These are phyloP conservation scores for Drosophila rellima DNA, from an alignment of 2,888 invertebrate genomes.

Conservation along the genomic window DNA sequence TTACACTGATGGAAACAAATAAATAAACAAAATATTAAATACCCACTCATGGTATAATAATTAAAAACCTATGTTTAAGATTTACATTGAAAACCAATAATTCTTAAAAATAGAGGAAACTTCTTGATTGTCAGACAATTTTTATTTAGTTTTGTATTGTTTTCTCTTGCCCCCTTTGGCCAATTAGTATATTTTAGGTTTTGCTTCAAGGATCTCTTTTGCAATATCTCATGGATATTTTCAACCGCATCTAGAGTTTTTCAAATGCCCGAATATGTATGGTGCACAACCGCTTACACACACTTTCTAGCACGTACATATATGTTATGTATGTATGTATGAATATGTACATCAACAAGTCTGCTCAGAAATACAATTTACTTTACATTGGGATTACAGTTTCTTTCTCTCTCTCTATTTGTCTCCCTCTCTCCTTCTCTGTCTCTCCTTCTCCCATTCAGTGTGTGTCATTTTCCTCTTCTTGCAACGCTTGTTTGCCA, in stretches of 20 bases:
- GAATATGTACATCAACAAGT: slow-evolving; percentile 72
- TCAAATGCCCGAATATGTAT: slow-evolving; percentile 22
- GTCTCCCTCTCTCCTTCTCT: slow-evolving; percentile 18
- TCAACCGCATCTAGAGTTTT: not conserved
- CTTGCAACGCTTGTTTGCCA: slow-evolving; percentile 67
- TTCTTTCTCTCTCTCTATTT: slow-evolving; percentile 14
- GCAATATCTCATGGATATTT: not conserved
- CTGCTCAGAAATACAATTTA: slow-evolving; percentile 79
- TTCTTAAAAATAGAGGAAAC: not conserved
- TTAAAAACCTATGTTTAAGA: too few species aligned
- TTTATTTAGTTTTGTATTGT: not conserved
- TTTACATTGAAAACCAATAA: too few species aligned
- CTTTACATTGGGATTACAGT: slow-evolving; percentile 76
- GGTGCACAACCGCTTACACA: slow-evolving; percentile 27
- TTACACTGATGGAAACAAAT: not conserved
- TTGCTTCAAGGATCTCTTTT: not conserved
- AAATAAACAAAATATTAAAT: too few species aligned
- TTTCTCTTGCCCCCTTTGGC: not conserved
- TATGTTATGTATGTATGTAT: not conserved
- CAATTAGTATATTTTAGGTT: not conserved
- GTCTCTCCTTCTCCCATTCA: slow-evolving; percentile 27
- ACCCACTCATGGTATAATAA: too few species aligned
- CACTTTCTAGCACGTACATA: slow-evolving; percentile 15
- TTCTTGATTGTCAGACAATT: not conserved
- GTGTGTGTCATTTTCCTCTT: slow-evolving; percentile 43